Evolutionary conservation across 1,140 invertebrate genomes (phyloP).

Genomic region (Laupala kohalensis): DNA sequence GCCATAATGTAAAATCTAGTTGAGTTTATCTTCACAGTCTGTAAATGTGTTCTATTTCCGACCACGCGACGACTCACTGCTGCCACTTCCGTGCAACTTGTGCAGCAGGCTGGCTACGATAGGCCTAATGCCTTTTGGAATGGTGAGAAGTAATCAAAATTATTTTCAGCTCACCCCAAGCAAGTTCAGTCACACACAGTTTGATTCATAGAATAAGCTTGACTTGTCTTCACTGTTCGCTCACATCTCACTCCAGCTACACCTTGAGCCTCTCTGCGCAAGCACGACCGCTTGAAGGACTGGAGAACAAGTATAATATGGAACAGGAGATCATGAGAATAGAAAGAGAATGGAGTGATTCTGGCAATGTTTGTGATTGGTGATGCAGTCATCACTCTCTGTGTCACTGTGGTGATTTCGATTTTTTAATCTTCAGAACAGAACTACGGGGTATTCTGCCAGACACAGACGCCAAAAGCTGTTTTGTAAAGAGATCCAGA

Average conservation of each 20-base stretch:
- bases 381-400: not conserved
- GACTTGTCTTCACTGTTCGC: not conserved
- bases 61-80: not conserved
- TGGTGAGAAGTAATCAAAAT: not conserved
- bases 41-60: too few relatives aligned
- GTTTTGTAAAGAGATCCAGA: too few relatives aligned
- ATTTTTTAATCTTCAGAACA: not conserved
- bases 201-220: not conserved
- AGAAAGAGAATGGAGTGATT: not conserved
- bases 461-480: not conserved
- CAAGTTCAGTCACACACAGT: slow-evolving; percentile 1
- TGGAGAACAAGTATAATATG: slow-evolving; percentile 2
- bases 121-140: slow-evolving; percentile 3
- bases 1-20: too few relatives aligned
- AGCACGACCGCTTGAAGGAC: not conserved
- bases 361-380: not conserved
- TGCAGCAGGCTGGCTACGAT: not conserved
- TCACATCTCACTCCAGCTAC: not conserved
- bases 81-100: not conserved
- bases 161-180: not conserved
- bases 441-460: not conserved
- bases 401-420: not conserved
- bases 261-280: not conserved
- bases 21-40: too few relatives aligned
- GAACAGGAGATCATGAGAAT: slow-evolving; percentile 1